Conservation (phyloP, 1,140 invertebrate species). For the Neodiprion pinetum region DNA sequence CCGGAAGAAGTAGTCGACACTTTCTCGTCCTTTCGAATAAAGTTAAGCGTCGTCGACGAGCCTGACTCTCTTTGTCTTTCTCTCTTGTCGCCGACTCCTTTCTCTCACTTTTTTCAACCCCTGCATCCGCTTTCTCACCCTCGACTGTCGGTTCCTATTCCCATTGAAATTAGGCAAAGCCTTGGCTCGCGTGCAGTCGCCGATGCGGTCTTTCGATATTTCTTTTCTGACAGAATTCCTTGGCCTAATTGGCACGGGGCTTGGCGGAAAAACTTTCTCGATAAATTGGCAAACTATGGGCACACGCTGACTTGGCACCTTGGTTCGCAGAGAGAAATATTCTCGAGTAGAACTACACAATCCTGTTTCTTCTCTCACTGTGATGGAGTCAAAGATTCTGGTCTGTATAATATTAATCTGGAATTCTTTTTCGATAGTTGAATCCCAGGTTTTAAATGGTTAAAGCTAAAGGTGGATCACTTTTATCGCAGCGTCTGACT, state of each 20-base stretch:
- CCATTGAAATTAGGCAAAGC: not conserved
- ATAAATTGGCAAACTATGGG: constrained; percentile 41
- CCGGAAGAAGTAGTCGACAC: constrained; percentile 43
- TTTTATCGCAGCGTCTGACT: too few relatives aligned
- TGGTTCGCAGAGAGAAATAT: too few relatives aligned
- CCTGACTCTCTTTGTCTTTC: not conserved
- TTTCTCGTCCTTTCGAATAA: not conserved
- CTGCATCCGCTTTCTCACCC: not conserved
- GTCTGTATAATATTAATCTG: too few relatives aligned
- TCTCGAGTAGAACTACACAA: too few relatives aligned
- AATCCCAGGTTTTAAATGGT: too few relatives aligned
- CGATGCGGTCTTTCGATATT: not conserved
- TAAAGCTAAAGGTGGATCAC: too few relatives aligned
- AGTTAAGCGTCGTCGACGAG: not conserved
- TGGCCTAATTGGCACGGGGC: constrained; percentile 53
- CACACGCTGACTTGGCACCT: too few relatives aligned
- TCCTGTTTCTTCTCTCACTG: too few relatives aligned
- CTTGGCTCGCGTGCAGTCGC: not conserved
- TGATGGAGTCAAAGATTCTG: too few relatives aligned
- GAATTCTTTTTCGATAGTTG: too few relatives aligned
- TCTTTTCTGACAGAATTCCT: constrained; percentile 28
- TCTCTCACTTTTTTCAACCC: too few relatives aligned
- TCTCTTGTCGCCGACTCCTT: not conserved
- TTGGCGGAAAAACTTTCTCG: constrained; percentile 34
- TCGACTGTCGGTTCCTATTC: not conserved